phyloP scores from a whole-genome alignment of 2,888 invertebrate species.

The Achlya flavicornis region DNA sequence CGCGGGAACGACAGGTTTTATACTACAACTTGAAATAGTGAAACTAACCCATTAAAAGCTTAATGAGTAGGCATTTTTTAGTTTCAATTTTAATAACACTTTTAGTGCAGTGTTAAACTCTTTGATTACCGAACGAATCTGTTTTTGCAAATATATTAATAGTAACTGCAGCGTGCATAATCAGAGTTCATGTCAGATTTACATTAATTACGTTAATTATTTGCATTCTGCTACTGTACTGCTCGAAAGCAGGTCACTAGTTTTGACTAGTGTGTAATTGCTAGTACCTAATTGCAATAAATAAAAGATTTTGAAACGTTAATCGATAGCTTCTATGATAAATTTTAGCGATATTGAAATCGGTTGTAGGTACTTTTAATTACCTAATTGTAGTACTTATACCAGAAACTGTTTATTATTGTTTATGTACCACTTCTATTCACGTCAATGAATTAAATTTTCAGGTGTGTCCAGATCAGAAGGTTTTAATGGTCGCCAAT shows the following conservation, averaged over 20 bases:
- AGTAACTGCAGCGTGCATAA: background rate
- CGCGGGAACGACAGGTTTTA: constrained; percentile 52
- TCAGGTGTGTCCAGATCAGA: too few species aligned
- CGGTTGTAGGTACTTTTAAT: too few species aligned
- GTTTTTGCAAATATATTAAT: background rate
- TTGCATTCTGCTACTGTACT: background rate
- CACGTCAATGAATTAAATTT: too few species aligned
- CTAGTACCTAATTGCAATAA: background rate
- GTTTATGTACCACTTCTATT: too few species aligned
- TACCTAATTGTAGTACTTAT: too few species aligned
- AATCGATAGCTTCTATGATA: background rate
- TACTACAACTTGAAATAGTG: constrained; percentile 56
- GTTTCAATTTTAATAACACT: background rate
- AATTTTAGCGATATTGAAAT: too few species aligned
- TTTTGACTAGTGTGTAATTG: background rate
- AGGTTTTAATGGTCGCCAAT: too few species aligned
- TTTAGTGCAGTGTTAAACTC: background rate
- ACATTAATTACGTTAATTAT: background rate
- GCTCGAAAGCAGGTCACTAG: background rate
- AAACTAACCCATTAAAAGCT: constrained; percentile 34
- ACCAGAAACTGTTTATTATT: too few species aligned
- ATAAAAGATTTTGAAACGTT: background rate
- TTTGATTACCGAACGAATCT: background rate
- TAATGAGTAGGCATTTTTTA: background rate
- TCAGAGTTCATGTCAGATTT: background rate